Evolutionary conservation across 2,888 invertebrate species (phyloP), one percentile per base, ranked within the genome.

Genomic region (Chesias legatella): DNA sequence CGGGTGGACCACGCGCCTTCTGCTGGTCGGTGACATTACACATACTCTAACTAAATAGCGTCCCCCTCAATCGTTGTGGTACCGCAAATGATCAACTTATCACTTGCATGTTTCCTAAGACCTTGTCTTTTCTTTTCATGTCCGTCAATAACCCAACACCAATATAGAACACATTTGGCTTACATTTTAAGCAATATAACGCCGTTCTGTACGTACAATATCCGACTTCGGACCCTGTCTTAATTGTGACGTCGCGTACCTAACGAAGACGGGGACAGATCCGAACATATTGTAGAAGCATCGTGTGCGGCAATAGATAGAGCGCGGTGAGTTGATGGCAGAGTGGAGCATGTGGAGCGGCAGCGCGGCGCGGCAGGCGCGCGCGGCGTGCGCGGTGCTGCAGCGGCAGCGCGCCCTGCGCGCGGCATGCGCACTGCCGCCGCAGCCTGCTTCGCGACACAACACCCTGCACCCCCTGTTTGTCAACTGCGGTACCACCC

Each of bases 1-100:
- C 66, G 86, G 28, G 68, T 81, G 26, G 84, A 85, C 50, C 74
- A 73, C 52, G 72, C 76, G 34, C 74, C 75, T 2, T 44, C 71
- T 7, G 54, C 69, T 31, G 76, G 78, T 76, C n/a, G n/a, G 10
- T 60, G 54, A 22, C 9, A 21, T 28, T 27, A 7, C 13, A 17
- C 2, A 17, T 17, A 17, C n/a, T n/a, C n/a, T 17, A 17, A 5
- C 13, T 17, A 3, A 17, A 5, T 17, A 17, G 13, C 2, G 13
- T 17, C 9, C 36, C 24, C 2, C 3, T 7, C 6, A 13, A 17
- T 17, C 3, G 6, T 26, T 33, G 33, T 22, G 37, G 42, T 51
- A 60, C 59, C 66, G 63, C 65, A 67, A 35, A 63, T 60, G 63
- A 60, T 57, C 55, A 60, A 42, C 42, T 17, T 17, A 17, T 17